Base-by-base conservation (phyloP, 2,888 invertebrate species). In the Podotricha telesiphe region DNA sequence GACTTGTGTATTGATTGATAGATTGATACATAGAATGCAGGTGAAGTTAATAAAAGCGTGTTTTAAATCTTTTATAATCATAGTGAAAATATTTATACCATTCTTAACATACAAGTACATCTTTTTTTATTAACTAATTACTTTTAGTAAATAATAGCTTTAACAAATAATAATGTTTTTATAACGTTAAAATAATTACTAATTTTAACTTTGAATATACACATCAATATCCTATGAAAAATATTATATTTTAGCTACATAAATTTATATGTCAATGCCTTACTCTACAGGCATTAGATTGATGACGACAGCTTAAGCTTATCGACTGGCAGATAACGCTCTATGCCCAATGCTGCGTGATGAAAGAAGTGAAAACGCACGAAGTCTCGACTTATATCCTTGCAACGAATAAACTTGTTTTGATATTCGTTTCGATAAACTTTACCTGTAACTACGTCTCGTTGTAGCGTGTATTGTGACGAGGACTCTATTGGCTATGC, bases 301-400 rank as follows among this genome's bases (percentile, higher is more conserved):
- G 86, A 88, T 87, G 85, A 81, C 80, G 78, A 81, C 80, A 75
- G 78, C 75, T 79, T 75, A 73, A 79, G 80, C 82, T 83, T 82
- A 78, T 79, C 80, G 80, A 78, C 81, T 82, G 76, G 70, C 79
- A 84, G 83, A 86, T 86, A 87, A 86, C 71, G 77, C 80, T 82
- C 77, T 82, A 80, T 80, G 78, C 77, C 76, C 81, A 79, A 86
- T 85, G 82, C 88, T 84, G 87, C 88, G 87, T 89, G 88, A 84
- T 82, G 79, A 82, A 76, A 76, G 76, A 68, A 80, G 78, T 81
- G 59, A 76, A 72, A 75, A 71, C 68, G 68, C 73, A 72, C 73
- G 58, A 66, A 72, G 51, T 69, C 79, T 81, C 81, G 79, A 80
- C 76, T 80, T 78, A 74, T 77, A 79, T 77, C 78, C 79, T 65